Base-by-base conservation (phyloP, 1,140 invertebrate species). In the Acromyrmex heyeri region DNA sequence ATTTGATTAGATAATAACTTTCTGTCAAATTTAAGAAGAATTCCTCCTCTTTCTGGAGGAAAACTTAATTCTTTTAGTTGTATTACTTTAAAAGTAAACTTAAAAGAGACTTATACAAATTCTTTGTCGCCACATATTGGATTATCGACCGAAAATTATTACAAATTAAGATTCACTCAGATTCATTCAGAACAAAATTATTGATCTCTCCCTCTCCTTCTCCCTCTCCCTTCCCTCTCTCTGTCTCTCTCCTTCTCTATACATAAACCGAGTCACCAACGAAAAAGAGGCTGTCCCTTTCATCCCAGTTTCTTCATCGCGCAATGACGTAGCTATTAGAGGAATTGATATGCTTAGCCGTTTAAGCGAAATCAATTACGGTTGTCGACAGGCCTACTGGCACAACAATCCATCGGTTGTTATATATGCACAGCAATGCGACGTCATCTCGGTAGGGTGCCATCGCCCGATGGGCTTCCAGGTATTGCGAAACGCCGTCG, bases 321-420 rank as follows among this genome's bases (percentile, higher is more conserved):
- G 48, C 72, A 59, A 64, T 86, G 88, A 86, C 69, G 30, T 62
- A 78, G 87, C 90, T 72, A 89, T 92, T 91, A 92, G 85, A 77
- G 76, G 88, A 88, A 91, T 91, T 88, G 87, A 87, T 82, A 70
- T 67, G 89, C 73, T 88, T 87, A 83, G 77, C 69, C 86, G 88
- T 92, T 91, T 92, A 91, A 91, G 90, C 82, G 91, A 92, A 93
- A 94, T 94, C 92, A 94, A 94, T 94, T 93, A 94, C 91, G 89
- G 75, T 6, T 76, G 72, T 67, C 86, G 86, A 88, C 90, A 77
- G 81, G 87, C 69, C 88, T 91, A 88, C 69, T 67, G 75, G 81
- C 70, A 79, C 92, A 92, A 92, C 92, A 92, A 92, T 92, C 91
- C 86, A 61, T 87, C 82, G 89, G 89, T 82, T 91, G 90, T 91